phyloP scores from a whole-genome alignment of 2,888 invertebrate species.

The Amiota mariae region DNA sequence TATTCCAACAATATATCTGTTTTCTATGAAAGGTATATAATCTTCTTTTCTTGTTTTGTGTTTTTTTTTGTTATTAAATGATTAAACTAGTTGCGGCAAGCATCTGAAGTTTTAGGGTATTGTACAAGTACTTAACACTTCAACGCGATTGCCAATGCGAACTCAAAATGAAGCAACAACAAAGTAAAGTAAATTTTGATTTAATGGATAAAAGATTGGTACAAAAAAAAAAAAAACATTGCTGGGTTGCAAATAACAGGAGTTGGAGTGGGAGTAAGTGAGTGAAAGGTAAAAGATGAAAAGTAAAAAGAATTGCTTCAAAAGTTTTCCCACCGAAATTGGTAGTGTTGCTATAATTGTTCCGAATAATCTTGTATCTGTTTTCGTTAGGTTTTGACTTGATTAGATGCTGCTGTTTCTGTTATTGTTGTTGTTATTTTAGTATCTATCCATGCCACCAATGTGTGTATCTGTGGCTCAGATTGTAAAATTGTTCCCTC shows the following conservation, averaged over 20 bases:
- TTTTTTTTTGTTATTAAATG: too few species aligned
- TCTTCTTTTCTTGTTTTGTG: too few species aligned
- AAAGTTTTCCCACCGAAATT: constrained; percentile 40
- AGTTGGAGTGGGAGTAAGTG: constrained; percentile 11
- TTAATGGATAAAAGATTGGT: neutral
- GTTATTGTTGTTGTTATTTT: constrained; percentile 21
- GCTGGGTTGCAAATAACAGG: neutral
- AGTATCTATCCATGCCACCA: neutral
- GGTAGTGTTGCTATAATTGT: constrained; percentile 38
- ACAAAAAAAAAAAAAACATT: too few species aligned
- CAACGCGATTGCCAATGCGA: constrained; percentile 50
- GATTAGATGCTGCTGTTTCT: constrained; percentile 52
- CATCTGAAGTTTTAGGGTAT: constrained; percentile 22
- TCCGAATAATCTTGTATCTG: constrained; percentile 1
- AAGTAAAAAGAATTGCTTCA: constrained; percentile 35
- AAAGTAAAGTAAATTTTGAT: neutral
- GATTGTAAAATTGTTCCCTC: neutral
- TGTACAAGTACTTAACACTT: constrained; percentile 61
- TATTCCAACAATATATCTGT: too few species aligned
- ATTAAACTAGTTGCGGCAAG: constrained; percentile 29
- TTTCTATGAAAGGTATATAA: too few species aligned
- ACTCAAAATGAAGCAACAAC: constrained; percentile 41
- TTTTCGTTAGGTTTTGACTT: constrained; percentile 50
- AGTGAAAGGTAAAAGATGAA: constrained; percentile 24
- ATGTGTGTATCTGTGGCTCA: neutral